phyloP scores from a whole-genome alignment of 1,140 invertebrate species.

The Caenorhabditis elegans region WBcel235 BX284604.4:2097001-2097500 shows the following conservation, averaged over 20 bases:
- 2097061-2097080: no score
- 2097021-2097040: no score
- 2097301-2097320: constrained; percentile 16
- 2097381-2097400: not conserved
- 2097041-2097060: no score
- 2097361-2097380: constrained; percentile 17
- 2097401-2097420: no score
- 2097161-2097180: constrained; percentile 34
- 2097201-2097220: constrained; percentile 39
- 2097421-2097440: no score
- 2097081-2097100: no score
- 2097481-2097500: no score
- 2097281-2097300: constrained; percentile 26
- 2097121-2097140: constrained; percentile 26
- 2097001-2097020: no score
- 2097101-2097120: not conserved
- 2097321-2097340: not conserved
- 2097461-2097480: no score
- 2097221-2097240: no score
- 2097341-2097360: not conserved
- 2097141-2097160: constrained; percentile 34
- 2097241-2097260: no score
- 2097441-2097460: no score
- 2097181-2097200: constrained; percentile 18
- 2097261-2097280: constrained; percentile 19